Base-by-base conservation (phyloP, 1,140 invertebrate species). In the Belonocnema kinseyi region DNA sequence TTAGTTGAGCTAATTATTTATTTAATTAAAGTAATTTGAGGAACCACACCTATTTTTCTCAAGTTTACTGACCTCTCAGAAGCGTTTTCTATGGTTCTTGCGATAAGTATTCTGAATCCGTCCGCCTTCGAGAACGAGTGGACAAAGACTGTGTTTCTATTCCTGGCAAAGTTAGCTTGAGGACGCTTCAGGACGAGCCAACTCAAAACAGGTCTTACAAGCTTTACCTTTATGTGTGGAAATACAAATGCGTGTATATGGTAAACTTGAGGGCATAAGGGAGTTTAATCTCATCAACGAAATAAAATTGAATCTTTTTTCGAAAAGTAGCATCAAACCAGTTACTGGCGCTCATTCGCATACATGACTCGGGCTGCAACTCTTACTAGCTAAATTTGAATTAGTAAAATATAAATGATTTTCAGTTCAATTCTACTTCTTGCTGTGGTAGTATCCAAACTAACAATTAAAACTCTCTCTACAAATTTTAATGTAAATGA, bases 191-290 rank as follows among this genome's bases (percentile, higher is more conserved):
- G 77, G 76, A 84, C 73, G 72, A 75, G 75, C 66, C 71, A 83
- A 76, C 77, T 53, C 51, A 66, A 80, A 83, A 85, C 83, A 85
- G 83, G 83, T 85, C 84, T 81, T 83, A 74, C 77, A 79, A 76
- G 72, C 66, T 84, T 84, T 84, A 84, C 83, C 78, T 70, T 61
- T 14, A 66, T 19, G 33, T 46, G 73, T 75, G 50, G 51, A 54
- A 75, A 46, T 72, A 56, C 33, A 78, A 77, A 80, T 78, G 33
- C n/a, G n/a, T 71, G 17, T 53, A 50, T 46, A 72, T 51, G 40
- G 21, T 16, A 72, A 51, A 72, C 71, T n/a, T 7, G 58, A 66
- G 58, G 58, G 58, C 13, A 40, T 66, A 66, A 40, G 12, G 26
- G 16, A 12, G 2, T 66, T 33, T 66, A 33, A 16, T 33, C 13